Evolutionary conservation across 2,888 invertebrate genomes (phyloP), one percentile per base, ranked within the genome.

Genomic region (Drosophila histrio): DNA sequence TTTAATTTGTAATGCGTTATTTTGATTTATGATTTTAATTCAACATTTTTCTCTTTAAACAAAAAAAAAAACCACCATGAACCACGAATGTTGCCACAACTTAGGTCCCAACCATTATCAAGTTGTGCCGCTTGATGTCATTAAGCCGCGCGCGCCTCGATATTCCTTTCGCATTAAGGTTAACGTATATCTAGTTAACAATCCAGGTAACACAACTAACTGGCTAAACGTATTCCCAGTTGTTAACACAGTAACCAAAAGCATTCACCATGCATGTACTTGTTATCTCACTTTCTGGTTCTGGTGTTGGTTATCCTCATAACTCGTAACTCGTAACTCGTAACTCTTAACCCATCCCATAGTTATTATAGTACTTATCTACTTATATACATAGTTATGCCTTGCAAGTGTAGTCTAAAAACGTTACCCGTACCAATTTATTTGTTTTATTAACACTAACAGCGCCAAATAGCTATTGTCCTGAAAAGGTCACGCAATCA

Each of bases 121-220:
- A 92, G 92, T 93, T 76, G 95, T 95, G 81, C 94, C 93, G 85
- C 92, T 94, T 53, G 94, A 94, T 89, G 91, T 91, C 36, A 76
- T 87, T 69, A 91, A 88, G 87, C 94, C 84, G 67, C 89, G 89
- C 57, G 90, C 91, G 63, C 91, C 91, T 65, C 89, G 89, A 63
- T 91, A 91, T 77, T 87, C 91, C 62, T 91, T 91, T 89, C 91
- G 91, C 78, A 88, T 91, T 83, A 90, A 90, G 88, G 85, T 91
- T 75, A 89, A 90, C 87, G 84, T 91, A 72, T 86, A 83, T 67
- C 72, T 87, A 79, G 80, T 86, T 80, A 84, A 89, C 77, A 89
- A 83, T 79, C 91, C 91, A 91, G 91, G 91, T 91, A 91, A 90
- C 88, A 81, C 72, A 85, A 77, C 70, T 84, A 82, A 82, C 78